A percentile compares a stretch with the other conserved stretches of the same genome.
phyloP scores from a whole-genome alignment of 2,113 vertebrate genomes.

The Alligator mississippiensis region DNA sequence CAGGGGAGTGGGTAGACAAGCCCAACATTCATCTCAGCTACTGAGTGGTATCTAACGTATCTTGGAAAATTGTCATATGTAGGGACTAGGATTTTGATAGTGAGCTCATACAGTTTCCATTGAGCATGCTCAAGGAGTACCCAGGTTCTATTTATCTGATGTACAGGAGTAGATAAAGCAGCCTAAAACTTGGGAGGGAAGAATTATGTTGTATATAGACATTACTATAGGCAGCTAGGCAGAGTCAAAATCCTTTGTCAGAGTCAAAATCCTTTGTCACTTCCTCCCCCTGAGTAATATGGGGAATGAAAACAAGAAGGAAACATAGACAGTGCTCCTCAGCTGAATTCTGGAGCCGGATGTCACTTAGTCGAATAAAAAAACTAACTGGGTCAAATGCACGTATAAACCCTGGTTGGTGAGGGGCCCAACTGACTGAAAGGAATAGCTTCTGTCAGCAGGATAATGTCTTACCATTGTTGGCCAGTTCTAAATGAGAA shows the following conservation, averaged over 20 bases:
- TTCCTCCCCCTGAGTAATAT: neutral
- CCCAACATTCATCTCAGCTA: neutral
- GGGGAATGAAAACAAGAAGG: neutral
- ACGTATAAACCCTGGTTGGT: neutral
- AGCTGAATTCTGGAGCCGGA: neutral
- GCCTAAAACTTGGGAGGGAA: neutral
- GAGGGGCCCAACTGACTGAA: neutral
- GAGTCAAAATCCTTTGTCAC: neutral
- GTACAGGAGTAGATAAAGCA: constrained; percentile 10
- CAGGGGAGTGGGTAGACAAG: neutral
- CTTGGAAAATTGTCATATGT: neutral
- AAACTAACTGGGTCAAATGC: accelerated
- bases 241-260: neutral
- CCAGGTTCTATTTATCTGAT: neutral
- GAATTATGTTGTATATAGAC: neutral
- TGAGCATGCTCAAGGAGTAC: neutral
- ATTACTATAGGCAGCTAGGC: neutral
- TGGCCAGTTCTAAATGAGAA: neutral
- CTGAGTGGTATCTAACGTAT: neutral
- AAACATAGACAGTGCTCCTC: neutral
- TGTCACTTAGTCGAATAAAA: neutral
- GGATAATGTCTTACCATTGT: neutral
- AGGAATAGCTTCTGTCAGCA: neutral
- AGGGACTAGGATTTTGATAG: neutral
- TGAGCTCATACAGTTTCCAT: neutral